Percentiles rank a stretch among this genome's conserved stretches.
Evolutionary conservation across 2,888 invertebrate genomes (phyloP).

Genomic region (Tetragonula carbonaria): DNA sequence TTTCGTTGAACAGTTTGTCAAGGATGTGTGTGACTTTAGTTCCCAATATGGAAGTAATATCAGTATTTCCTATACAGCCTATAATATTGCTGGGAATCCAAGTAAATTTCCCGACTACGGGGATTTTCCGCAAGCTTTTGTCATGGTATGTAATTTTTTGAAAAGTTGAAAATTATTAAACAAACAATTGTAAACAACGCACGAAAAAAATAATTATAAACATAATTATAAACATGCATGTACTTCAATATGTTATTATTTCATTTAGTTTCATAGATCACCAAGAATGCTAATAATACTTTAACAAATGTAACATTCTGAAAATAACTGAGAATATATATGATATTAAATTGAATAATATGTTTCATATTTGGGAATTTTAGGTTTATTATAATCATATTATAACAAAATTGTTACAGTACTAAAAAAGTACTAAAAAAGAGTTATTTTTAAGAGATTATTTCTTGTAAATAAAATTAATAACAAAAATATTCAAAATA

Average conservation of each 20-base stretch:
- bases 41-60: constrained; percentile 95
- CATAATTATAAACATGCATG: too few species aligned
- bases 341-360: not conserved
- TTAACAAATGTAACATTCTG: not conserved
- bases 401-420: not conserved
- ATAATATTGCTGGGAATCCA: constrained; percentile 93
- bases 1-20: constrained; percentile 91
- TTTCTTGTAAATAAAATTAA: not conserved
- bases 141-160: constrained; percentile 88
- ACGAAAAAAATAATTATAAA: too few species aligned
- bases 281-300: not conserved
- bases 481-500: not conserved
- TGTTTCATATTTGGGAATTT: not conserved
- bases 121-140: constrained; percentile 95
- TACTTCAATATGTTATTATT: not conserved
- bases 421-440: not conserved
- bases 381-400: too few species aligned
- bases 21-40: constrained; percentile 92
- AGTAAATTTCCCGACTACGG: constrained; percentile 95
- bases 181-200: not conserved
- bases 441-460: not conserved
- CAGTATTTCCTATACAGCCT: constrained; percentile 94
- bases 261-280: not conserved
- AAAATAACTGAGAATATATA: not conserved
- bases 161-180: not conserved